Base-by-base conservation (phyloP, 2,888 invertebrate species). In the Spodoptera picta region DNA sequence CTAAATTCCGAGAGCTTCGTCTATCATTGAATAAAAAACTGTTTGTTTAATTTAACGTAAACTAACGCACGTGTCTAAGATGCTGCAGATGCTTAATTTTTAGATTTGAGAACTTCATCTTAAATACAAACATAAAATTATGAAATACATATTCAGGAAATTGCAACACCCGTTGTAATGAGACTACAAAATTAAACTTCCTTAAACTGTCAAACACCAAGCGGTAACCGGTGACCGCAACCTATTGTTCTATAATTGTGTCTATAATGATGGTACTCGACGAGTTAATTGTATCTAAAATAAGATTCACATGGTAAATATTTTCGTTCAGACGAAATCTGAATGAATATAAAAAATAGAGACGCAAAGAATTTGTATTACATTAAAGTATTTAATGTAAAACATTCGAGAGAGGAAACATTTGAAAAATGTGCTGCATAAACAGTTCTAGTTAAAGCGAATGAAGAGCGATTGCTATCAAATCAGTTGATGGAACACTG, bases 401-500 rank as follows among this genome's bases (percentile, higher is more conserved):
- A 77, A 70, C 27, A 52, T 61, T 51, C 56, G 10, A 52, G 19
- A 49, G 27, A 49, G 45, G 31, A 48, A 66, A 42, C 45, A 63
- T 55, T 63, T 67, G 47, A 69, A 66, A 75, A 80, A 77, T 71
- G 69, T 61, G 51, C 60, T 56, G 44, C 60, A 63, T 82, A 81
- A 79, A 83, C 82, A 80, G 5, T 64, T 65, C 56, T 24, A 54
- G 24, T 31, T 47, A 56, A 58, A 70, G 76, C 54, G 72, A 79
- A 77, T 73, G 73, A 72, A 77, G 74, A 74, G 48, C 36, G 70
- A 81, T 81, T 56, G 49, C 60, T 50, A 77, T 74, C 65, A 73
- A 70, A 74, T 70, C 67, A 47, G 56, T 72, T 56, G 68, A 77
- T 65, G 60, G 66, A 53, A 48, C 49, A 54, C 45, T 65, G 63